phyloP scores from a whole-genome alignment of 2,797 vertebrate species.

The Argyrosomus regius region DNA sequence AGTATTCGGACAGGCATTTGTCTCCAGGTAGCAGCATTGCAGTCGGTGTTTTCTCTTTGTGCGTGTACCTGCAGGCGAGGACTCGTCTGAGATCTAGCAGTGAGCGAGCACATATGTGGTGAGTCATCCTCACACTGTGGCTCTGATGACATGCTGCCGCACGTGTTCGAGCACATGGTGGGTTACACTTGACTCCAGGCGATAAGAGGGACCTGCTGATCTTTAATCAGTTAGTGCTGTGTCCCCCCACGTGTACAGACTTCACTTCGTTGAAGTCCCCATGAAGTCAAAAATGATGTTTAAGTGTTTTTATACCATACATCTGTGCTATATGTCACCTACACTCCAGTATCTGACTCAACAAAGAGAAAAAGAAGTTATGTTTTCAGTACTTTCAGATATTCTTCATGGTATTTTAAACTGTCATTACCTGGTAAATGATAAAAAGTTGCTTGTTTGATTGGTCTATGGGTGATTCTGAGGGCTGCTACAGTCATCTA shows the following conservation, averaged over 20 bases:
- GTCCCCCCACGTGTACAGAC: background rate
- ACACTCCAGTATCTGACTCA: too few relatives aligned
- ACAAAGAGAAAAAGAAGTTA: too few relatives aligned
- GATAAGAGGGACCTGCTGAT: slow-evolving; percentile 38
- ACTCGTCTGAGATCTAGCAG: slow-evolving; percentile 56
- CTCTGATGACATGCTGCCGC: slow-evolving; percentile 47
- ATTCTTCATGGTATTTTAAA: too few relatives aligned
- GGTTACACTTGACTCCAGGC: slow-evolving; percentile 55
- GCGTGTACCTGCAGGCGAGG: slow-evolving; percentile 60
- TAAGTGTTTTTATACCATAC: too few relatives aligned
- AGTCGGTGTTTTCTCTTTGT: slow-evolving; percentile 52
- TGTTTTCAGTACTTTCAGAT: too few relatives aligned
- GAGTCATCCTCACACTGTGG: slow-evolving; percentile 69
- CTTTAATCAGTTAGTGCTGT: slow-evolving; percentile 40
- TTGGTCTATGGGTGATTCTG: too few relatives aligned
- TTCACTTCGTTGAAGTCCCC: slow-evolving; percentile 11
- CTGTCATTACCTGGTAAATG: too few relatives aligned
- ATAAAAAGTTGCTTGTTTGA: too few relatives aligned
- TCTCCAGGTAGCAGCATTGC: slow-evolving; percentile 64
- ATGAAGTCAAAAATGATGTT: too few relatives aligned
- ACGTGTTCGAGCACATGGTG: slow-evolving; percentile 55
- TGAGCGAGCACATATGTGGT: slow-evolving; percentile 61
- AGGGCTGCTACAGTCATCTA: too few relatives aligned
- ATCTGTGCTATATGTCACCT: too few relatives aligned
- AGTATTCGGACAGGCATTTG: slow-evolving; percentile 66